These are phyloP conservation scores for Caranx ignobilis DNA, from an alignment of 2,113 vertebrate genomes.

Conservation along the genomic window DNA sequence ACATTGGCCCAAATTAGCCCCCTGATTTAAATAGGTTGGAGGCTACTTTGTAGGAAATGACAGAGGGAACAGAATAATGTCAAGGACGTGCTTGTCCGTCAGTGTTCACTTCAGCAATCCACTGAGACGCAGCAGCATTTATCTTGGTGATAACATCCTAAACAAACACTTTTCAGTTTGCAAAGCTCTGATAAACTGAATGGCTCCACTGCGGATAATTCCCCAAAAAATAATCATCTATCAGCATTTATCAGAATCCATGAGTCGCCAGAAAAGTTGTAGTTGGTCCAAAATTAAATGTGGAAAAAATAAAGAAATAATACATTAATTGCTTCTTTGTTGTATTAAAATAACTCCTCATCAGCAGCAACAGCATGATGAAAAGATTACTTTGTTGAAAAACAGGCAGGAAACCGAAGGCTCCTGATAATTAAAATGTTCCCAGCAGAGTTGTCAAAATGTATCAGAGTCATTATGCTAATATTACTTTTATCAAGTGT, in stretches of 20 bases:
- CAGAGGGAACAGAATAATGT: slow-evolving; percentile 57
- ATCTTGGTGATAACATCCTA: slow-evolving; percentile 18
- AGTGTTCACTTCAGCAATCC: slow-evolving; percentile 45
- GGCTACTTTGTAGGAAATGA: slow-evolving; percentile 53
- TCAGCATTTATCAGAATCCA: not conserved
- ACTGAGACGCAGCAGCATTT: slow-evolving; percentile 28
- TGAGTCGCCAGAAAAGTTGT: not conserved
- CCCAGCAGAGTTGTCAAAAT: not conserved
- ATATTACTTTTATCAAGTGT: not conserved
- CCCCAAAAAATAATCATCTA: not conserved
- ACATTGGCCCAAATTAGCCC: slow-evolving; percentile 61
- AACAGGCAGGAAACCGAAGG: not conserved
- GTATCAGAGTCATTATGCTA: not conserved
- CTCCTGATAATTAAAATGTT: not conserved
- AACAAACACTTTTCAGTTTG: slow-evolving; percentile 16
- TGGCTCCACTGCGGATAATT: slow-evolving; percentile 11
- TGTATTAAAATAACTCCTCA: not conserved
- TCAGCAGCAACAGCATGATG: not conserved
- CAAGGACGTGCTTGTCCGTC: slow-evolving; percentile 66
- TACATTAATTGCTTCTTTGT: not conserved
- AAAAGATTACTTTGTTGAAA: not conserved
- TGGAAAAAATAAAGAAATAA: no score
- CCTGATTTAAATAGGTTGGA: slow-evolving; percentile 61
- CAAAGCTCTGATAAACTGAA: slow-evolving; percentile 26
- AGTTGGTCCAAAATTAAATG: not conserved